Evolutionary conservation across 1,140 invertebrate species (phyloP), one percentile per base, ranked within the genome.

Genomic region (Periplaneta americana): DNA sequence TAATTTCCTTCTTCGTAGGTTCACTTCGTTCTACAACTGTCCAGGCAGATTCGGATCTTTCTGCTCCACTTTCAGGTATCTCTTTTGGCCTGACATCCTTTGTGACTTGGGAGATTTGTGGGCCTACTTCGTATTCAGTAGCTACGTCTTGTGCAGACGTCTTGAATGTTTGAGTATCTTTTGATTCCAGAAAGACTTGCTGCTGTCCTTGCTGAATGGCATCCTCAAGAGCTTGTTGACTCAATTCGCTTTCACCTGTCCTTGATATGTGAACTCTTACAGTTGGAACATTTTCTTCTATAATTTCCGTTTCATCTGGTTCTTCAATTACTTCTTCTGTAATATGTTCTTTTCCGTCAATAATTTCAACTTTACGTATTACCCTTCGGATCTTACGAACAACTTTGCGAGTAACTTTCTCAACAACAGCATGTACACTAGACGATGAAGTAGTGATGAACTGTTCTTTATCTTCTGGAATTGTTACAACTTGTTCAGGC

Each of bases 261-360:
- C 91, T 90, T 75, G 91, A 88, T 1, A 95, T 93, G 84, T 93
- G 94, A 33, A 95, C 95, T 83, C 93, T 93, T 33, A 95, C 92
- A 83, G 93, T 91, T 13, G 93, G 92, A 75, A 94, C 92, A 84
- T 94, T 91, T 87, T 95, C 93, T 86, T 95, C 94, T 57, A 91
- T 92, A 8, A 95, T 90, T 88, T 96, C 94, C 35, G 96, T 88
- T 87, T 95, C 93, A 85, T 96, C 94, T 32, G 95, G 94, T 88
- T 96, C 94, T 87, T 96, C 94, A 81, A 96, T 89, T 6, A 96
- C 88, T 88, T 96, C 95, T 88, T 96, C 95, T 15, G 92, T 93
- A 0, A 95, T 91, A 84, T 94, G 92, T 87, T 96, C 95, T 88
- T 95, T 94, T 0, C 95, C 95, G 87, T 97, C 93, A 80, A 96